Evolutionary conservation across 2,113 vertebrate genomes (phyloP).

Genomic region (Microtus ochrogaster): DNA sequence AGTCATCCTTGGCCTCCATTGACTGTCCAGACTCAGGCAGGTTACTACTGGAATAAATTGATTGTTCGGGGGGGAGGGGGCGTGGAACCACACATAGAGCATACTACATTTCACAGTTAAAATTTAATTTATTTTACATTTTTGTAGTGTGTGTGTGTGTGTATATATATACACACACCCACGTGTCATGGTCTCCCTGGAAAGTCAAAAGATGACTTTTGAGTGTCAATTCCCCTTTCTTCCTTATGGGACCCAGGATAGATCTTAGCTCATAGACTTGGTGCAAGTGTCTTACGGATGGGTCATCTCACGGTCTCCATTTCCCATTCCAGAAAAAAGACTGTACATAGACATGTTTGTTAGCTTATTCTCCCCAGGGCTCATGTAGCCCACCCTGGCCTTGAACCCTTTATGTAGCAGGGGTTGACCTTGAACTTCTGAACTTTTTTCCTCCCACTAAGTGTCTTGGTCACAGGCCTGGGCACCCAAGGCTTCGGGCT

Average conservation of each 20-base stretch:
- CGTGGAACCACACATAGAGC: neutral
- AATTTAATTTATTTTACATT: neutral
- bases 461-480: neutral
- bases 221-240: neutral
- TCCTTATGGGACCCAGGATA: neutral
- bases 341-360: neutral
- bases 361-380: neutral
- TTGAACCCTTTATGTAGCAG: neutral
- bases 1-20: neutral
- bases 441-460: neutral
- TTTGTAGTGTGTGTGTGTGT: neutral
- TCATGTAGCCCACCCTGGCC: neutral
- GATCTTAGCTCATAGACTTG: neutral
- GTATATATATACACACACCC: rapidly evolving
- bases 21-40: neutral
- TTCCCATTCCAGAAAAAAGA: too few relatives aligned
- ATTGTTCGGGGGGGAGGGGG: rapidly evolving
- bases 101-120: neutral
- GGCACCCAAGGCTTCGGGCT: neutral
- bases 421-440: neutral
- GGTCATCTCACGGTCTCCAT: neutral
- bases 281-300: too few relatives aligned
- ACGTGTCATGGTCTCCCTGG: neutral
- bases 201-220: neutral
- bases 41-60: neutral